Base-by-base conservation (phyloP, 2,888 invertebrate species). In the Palloptera scutellata region DNA sequence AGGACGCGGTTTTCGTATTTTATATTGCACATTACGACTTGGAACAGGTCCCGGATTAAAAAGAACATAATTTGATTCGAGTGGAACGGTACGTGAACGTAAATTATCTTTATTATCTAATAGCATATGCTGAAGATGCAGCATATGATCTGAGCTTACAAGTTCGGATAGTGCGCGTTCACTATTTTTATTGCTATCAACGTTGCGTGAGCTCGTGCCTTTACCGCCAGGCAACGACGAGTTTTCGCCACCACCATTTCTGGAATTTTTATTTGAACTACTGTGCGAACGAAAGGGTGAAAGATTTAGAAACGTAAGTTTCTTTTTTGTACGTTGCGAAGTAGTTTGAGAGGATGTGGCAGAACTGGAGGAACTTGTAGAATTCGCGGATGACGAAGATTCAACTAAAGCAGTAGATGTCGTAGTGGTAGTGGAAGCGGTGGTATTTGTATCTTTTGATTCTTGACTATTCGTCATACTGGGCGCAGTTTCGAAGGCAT, bases 31-130 rank as follows among this genome's bases (percentile, higher is more conserved):
- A 77, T 81, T 81, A 30, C 84, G 82, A 74, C 81, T 80, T 43
- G 82, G 83, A 69, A 85, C 84, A 11, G 84, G 85, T 5, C 84
- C 82, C 51, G 84, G 84, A 78, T 85, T 83, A 69, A 85, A 85
- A 15, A 85, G 72, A 61, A 84, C 84, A 71, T 84, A 84, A 74
- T 84, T 85, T 54, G 84, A 81, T 73, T 85, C 85, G 67, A 84
- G 80, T 45, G 84, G 84, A 45, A 84, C 83, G 11, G 84, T 83
- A 67, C 81, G 80, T 51, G 84, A 79, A 48, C 83, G 79, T 63
- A 82, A 77, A 20, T 73, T 73, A 57, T 76, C 75, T 41, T 76
- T 74, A 43, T 71, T 72, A 20, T 79, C 75, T 57, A 77, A 73
- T 40, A 81, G 61, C 71, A 81, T 67, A 8, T 77, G 76, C 19